phyloP scores from a whole-genome alignment of 2,888 invertebrate genomes.

The Cephus pulcher region DNA sequence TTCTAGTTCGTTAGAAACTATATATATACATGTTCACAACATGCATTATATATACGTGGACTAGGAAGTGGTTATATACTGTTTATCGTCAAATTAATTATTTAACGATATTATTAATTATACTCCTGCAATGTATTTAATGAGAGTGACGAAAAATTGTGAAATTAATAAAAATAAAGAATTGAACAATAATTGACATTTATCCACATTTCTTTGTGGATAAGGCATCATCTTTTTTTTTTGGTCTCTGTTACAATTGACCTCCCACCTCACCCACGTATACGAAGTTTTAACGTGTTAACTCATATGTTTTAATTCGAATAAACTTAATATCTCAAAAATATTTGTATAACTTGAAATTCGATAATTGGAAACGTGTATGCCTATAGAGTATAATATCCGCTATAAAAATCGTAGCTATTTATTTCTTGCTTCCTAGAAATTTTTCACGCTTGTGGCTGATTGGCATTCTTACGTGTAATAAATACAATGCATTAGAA shows the following conservation, averaged over 20 bases:
- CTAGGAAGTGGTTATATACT: neutral
- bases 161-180: neutral
- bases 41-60: too few species aligned
- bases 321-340: too few species aligned
- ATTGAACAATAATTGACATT: neutral
- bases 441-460: neutral
- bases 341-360: too few species aligned
- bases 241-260: too few species aligned
- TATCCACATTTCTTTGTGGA: too few species aligned
- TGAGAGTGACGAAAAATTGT: neutral
- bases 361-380: neutral
- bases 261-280: too few species aligned
- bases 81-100: neutral
- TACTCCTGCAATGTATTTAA: neutral
- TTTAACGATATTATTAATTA: neutral
- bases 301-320: too few species aligned
- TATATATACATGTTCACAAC: neutral
- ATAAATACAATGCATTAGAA: neutral
- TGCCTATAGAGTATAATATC: neutral
- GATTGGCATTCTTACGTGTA: neutral
- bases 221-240: too few species aligned
- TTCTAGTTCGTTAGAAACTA: neutral
- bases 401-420: neutral
- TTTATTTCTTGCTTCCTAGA: neutral
- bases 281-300: too few species aligned